A percentile compares a stretch with the other conserved stretches of the same genome.
These are phyloP conservation scores for Koerneria pararmatus DNA, from an alignment of 2,888 invertebrate species.

Conservation along the genomic window DNA sequence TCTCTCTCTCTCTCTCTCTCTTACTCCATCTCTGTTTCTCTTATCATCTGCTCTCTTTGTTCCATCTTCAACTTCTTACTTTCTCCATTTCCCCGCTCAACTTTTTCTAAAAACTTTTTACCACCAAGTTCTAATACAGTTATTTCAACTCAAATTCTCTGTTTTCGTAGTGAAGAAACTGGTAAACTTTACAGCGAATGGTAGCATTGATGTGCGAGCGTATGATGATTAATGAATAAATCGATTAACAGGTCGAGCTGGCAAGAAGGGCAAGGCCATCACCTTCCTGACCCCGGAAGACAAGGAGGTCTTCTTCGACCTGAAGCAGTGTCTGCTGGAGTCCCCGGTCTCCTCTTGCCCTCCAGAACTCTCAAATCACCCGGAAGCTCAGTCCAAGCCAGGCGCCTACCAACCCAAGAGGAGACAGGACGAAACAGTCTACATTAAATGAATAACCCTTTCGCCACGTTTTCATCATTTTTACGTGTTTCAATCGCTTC, in stretches of 20 bases:
- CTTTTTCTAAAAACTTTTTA: too few species aligned
- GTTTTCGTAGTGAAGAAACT: too few species aligned
- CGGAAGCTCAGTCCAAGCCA: constrained; percentile 95
- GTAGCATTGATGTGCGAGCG: too few species aligned
- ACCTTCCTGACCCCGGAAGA: constrained; percentile 97
- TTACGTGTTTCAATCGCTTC: not conserved
- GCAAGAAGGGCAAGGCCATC: constrained; percentile 91
- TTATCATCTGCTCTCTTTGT: constrained; percentile 8
- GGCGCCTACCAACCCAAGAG: constrained; percentile 85
- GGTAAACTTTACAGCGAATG: too few species aligned
- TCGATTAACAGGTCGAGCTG: constrained; percentile 84
- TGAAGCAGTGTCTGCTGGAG: constrained; percentile 71
- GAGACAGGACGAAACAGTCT: constrained; percentile 48
- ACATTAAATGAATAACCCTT: constrained; percentile 28
- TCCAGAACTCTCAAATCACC: constrained; percentile 86
- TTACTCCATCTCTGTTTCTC: constrained; percentile 3
- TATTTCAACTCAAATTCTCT: too few species aligned
- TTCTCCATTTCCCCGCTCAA: not conserved
- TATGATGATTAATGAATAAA: too few species aligned
- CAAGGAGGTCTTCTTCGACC: constrained; percentile 86
- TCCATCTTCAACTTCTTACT: not conserved
- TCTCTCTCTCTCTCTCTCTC: not conserved
- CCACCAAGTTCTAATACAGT: too few species aligned
- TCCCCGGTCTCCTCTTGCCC: constrained; percentile 55
- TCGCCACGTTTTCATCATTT: too few species aligned